A percentile compares a stretch with the other conserved stretches of the same genome.
Conservation (phyloP, 1,140 invertebrate genomes). For the Hermetia illucens region DNA sequence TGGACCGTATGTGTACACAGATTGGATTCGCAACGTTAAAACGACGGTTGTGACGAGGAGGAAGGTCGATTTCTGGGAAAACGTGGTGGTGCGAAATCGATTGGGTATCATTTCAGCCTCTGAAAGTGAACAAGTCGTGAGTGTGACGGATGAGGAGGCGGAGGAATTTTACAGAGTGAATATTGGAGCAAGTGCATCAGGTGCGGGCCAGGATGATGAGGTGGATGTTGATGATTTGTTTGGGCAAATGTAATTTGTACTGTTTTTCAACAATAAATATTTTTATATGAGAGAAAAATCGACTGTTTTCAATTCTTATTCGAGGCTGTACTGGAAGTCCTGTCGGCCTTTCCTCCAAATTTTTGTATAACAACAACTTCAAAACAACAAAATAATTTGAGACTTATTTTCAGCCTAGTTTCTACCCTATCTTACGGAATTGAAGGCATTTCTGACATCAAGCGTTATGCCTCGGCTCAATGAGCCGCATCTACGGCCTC, state of each 20-base stretch:
- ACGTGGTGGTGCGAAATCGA: conserved; percentile 15
- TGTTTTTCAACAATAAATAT: no score
- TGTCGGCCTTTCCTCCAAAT: no score
- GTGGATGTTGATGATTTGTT: background rate
- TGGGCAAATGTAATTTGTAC: background rate
- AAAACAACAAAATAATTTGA: no score
- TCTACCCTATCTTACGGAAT: no score
- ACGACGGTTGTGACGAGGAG: conserved; percentile 17
- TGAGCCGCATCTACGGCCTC: no score
- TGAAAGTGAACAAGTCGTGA: conserved; percentile 21
- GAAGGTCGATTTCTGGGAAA: conserved; percentile 19
- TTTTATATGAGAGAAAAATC: no score
- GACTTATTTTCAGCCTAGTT: no score
- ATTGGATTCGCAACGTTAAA: conserved; percentile 19
- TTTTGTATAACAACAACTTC: no score
- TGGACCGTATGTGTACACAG: conserved; percentile 16
- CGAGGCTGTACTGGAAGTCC: no score
- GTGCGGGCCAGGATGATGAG: background rate
- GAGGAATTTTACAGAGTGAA: conserved; percentile 15
- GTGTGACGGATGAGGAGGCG: conserved; percentile 13
- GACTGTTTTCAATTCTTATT: no score
- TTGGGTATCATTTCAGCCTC: conserved; percentile 22
- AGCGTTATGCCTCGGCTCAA: no score
- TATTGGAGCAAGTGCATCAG: background rate
- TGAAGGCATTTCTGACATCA: no score